A percentile compares a stretch with the other conserved stretches of the same genome.
Evolutionary conservation across 2,113 vertebrate species (phyloP).

Genomic region (Argyrosomus japonicus): DNA sequence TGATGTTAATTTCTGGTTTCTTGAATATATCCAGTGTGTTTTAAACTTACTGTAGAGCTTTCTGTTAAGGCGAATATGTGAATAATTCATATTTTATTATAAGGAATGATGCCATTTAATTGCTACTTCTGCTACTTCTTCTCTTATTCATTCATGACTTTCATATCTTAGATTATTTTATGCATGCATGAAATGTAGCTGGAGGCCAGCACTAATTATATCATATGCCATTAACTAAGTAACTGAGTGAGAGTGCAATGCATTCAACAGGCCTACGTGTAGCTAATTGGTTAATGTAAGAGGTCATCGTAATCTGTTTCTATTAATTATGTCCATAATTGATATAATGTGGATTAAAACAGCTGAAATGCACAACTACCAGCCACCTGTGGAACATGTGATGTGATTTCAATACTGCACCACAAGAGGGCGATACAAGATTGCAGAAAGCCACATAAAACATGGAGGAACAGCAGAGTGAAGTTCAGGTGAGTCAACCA

Average conservation of each 20-base stretch:
- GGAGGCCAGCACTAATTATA: not conserved
- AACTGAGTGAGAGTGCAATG: not conserved
- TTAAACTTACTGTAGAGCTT: too few relatives aligned
- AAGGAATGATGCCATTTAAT: not conserved
- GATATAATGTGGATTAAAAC: not conserved
- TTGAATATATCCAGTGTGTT: too few relatives aligned
- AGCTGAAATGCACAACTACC: not conserved
- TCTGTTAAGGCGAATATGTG: not conserved
- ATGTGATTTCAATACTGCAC: constrained; percentile 48
- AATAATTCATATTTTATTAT: not conserved
- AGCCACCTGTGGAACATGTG: constrained; percentile 49
- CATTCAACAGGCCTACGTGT: not conserved
- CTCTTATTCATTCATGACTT: not conserved
- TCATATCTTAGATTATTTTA: not conserved
- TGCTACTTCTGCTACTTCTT: not conserved
- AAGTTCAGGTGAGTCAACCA: not conserved
- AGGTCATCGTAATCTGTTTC: not conserved
- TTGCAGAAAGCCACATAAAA: not conserved
- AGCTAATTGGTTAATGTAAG: not conserved
- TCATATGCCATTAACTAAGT: not conserved
- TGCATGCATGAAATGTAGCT: not conserved
- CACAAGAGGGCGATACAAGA: constrained; percentile 67
- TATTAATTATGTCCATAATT: not conserved
- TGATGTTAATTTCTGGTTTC: too few relatives aligned
- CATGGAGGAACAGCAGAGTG: rapidly evolving